These are phyloP conservation scores for Poecilia wingei DNA, from an alignment of 2,797 vertebrate species.

Conservation along the genomic window DNA sequence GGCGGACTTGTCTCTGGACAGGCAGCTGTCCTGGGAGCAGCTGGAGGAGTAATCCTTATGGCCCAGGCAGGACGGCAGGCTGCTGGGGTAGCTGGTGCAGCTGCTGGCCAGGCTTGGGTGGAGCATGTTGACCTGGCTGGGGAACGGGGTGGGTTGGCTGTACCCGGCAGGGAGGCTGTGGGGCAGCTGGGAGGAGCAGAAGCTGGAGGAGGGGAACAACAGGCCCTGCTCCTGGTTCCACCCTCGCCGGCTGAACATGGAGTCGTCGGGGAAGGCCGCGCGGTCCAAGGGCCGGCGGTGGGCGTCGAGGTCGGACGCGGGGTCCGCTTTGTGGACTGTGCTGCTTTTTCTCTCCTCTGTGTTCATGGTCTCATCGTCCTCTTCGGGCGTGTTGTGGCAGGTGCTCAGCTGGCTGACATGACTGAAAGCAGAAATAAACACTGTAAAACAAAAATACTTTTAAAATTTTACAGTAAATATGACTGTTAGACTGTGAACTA, in stretches of 20 bases:
- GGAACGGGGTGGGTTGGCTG: slow-evolving; percentile 76
- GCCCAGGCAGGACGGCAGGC: slow-evolving; percentile 58
- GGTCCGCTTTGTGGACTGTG: not conserved
- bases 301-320: not conserved
- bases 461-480: no score
- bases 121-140: slow-evolving; percentile 72
- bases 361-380: slow-evolving; percentile 83
- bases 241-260: slow-evolving; percentile 18
- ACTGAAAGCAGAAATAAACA: slow-evolving; percentile 24
- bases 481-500: no score
- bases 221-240: slow-evolving; percentile 11
- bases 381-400: slow-evolving; percentile 74
- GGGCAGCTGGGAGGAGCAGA: slow-evolving; percentile 57
- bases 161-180: slow-evolving; percentile 54
- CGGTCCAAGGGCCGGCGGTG: slow-evolving; percentile 1
- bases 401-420: slow-evolving; percentile 44
- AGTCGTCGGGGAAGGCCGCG: not conserved
- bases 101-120: slow-evolving; percentile 67
- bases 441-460: no score
- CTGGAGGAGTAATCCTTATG: slow-evolving; percentile 58
- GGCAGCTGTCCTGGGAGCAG: slow-evolving; percentile 52
- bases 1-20: slow-evolving; percentile 54
- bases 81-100: slow-evolving; percentile 68
- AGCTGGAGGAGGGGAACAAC: slow-evolving; percentile 36
- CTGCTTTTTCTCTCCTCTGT: slow-evolving; percentile 29